These are phyloP conservation scores for Brachirus orientalis DNA, from an alignment of 2,113 vertebrate genomes.

Conservation along the genomic window DNA sequence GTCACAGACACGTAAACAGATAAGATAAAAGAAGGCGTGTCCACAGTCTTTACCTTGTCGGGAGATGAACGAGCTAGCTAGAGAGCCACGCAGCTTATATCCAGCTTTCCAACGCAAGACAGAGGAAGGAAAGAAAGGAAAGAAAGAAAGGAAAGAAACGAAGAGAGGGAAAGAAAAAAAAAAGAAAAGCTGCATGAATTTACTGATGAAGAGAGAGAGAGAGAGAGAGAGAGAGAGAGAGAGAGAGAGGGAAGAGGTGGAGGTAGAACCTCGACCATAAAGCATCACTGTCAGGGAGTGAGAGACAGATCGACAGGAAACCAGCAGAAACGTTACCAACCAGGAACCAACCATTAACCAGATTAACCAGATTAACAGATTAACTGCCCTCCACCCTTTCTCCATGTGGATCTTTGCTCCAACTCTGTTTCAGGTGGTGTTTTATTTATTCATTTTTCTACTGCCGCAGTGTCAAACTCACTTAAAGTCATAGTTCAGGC, in stretches of 20 bases:
- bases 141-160: constrained; percentile 38
- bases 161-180: constrained; percentile 32
- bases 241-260: constrained; percentile 24
- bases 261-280: constrained; percentile 4
- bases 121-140: constrained; percentile 47
- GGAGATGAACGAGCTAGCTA: constrained; percentile 88
- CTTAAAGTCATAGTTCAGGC: no score
- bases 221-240: constrained; percentile 28
- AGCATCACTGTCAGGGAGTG: not conserved
- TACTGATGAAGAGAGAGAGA: constrained; percentile 2
- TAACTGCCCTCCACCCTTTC: no score
- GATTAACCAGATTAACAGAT: no score
- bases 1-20: constrained; percentile 56
- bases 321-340: no score
- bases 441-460: no score
- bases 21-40: constrained; percentile 27
- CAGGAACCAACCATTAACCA: no score
- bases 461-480: no score
- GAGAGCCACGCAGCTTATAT: constrained; percentile 87
- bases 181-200: constrained; percentile 74
- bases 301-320: not conserved
- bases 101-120: constrained; percentile 77
- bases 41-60: constrained; percentile 83
- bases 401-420: no score
- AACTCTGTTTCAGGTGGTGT: no score